Evolutionary conservation across 2,797 vertebrate genomes (phyloP).

Genomic region (Rhinichthys osculus): DNA sequence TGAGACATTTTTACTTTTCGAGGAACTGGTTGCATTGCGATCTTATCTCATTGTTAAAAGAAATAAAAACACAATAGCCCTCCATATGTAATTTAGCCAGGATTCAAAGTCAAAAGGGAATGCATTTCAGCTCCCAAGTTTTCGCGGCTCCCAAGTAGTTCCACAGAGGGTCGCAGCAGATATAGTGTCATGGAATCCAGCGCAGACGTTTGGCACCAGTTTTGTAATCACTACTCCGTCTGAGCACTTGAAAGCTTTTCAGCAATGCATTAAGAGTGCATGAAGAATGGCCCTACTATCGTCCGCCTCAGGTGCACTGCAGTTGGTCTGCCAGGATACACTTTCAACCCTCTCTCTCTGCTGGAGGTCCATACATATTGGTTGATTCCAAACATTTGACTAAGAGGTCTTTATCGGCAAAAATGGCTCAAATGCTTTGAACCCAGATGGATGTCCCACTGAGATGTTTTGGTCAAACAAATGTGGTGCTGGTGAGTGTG

Average conservation of each 20-base stretch:
- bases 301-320: constrained; percentile 16
- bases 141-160: background rate
- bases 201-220: constrained; percentile 30
- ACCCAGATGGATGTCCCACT: constrained; percentile 19
- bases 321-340: constrained; percentile 8
- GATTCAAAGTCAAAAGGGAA: background rate
- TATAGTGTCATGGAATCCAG: constrained; percentile 29
- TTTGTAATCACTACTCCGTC: constrained; percentile 45
- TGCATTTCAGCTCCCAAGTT: background rate
- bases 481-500: constrained; percentile 10
- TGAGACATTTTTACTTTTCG: background rate
- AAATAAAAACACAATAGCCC: constrained; percentile 4
- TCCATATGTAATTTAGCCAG: background rate
- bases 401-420: constrained; percentile 37
- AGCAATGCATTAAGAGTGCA: constrained; percentile 28
- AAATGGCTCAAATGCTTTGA: constrained; percentile 24
- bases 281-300: constrained; percentile 37
- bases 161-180: background rate
- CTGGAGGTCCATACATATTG: constrained; percentile 27
- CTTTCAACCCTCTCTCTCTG: constrained; percentile 15
- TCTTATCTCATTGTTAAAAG: background rate
- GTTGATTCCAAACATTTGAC: constrained; percentile 37
- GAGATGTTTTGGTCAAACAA: constrained; percentile 28
- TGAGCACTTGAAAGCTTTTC: constrained; percentile 44
- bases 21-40: background rate